phyloP scores from a whole-genome alignment of 1,140 invertebrate genomes.

The Lamellibrachia luymesi region DNA sequence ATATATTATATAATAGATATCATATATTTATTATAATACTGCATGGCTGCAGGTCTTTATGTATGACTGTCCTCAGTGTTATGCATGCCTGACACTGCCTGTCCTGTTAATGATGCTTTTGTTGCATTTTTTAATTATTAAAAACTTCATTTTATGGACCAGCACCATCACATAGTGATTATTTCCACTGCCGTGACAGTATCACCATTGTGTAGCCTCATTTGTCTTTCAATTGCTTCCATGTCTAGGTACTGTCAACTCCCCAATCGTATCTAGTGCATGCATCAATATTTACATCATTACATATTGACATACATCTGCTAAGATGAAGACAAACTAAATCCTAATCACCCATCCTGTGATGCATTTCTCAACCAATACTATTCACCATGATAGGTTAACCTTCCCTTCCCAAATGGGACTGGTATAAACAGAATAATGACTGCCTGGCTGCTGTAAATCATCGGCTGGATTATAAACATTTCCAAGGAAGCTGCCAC shows the following conservation, averaged over 20 bases:
- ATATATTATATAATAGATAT: not conserved
- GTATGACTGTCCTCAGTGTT: not conserved
- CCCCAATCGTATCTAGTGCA: not conserved
- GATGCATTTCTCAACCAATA: not conserved
- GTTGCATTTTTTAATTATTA: not conserved
- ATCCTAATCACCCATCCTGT: not conserved
- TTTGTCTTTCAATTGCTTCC: not conserved
- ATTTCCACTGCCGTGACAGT: not conserved
- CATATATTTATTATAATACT: not conserved
- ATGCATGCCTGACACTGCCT: too few relatives aligned
- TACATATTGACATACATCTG: not conserved
- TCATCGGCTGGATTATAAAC: not conserved
- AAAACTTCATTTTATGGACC: not conserved
- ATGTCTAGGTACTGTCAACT: not conserved
- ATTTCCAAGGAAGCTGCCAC: not conserved
- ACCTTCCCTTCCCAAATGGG: not conserved
- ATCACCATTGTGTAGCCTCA: not conserved
- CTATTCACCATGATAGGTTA: not conserved
- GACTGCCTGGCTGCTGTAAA: not conserved
- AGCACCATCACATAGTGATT: not conserved
- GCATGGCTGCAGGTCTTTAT: not conserved
- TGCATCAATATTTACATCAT: not conserved
- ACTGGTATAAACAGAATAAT: not conserved
- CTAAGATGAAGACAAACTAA: not conserved
- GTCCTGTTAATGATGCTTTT: not conserved